Evolutionary conservation across 30 jellyfish, hydroid and myxozoan genomes (phyloP).

Genomic region (Clytia hemisphaerica): DNA sequence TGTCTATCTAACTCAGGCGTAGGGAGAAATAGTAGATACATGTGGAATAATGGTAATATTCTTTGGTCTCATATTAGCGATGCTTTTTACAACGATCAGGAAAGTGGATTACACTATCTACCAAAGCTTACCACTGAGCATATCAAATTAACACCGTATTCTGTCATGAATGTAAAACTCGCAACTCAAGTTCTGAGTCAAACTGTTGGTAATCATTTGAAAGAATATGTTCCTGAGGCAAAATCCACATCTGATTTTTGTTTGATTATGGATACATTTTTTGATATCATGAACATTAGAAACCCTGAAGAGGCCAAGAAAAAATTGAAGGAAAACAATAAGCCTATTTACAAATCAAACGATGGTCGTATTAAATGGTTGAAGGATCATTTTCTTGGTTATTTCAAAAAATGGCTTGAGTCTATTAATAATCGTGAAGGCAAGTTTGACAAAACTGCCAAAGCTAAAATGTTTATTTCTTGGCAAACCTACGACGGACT

Average conservation of each 20-base stretch:
- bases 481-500: conserved; percentile 21
- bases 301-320: conserved; percentile 9
- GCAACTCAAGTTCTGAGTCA: conserved; percentile 56
- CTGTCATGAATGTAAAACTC: conserved; percentile 49
- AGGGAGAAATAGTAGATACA: conserved; percentile 41
- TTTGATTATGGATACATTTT: conserved; percentile 42
- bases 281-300: conserved; percentile 17
- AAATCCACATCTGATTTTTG: conserved; percentile 50
- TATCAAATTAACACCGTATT: conserved; percentile 36
- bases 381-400: conserved; percentile 2
- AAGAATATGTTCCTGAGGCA: conserved; percentile 40
- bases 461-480: conserved; percentile 17
- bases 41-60: conserved; percentile 72
- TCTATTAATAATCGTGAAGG: neutral
- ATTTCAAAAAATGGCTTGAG: conserved; percentile 2
- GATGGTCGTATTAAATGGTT: conserved; percentile 9
- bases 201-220: conserved; percentile 26
- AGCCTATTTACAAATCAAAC: neutral
- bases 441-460: no score
- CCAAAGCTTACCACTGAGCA: conserved; percentile 50
- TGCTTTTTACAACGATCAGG: conserved; percentile 28
- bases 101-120: conserved; percentile 44
- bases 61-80: conserved; percentile 49
- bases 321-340: conserved; percentile 9
- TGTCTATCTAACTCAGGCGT: conserved; percentile 34